These are phyloP conservation scores for Yponomeuta malinellus DNA, from an alignment of 2,888 invertebrate species.

Conservation along the genomic window DNA sequence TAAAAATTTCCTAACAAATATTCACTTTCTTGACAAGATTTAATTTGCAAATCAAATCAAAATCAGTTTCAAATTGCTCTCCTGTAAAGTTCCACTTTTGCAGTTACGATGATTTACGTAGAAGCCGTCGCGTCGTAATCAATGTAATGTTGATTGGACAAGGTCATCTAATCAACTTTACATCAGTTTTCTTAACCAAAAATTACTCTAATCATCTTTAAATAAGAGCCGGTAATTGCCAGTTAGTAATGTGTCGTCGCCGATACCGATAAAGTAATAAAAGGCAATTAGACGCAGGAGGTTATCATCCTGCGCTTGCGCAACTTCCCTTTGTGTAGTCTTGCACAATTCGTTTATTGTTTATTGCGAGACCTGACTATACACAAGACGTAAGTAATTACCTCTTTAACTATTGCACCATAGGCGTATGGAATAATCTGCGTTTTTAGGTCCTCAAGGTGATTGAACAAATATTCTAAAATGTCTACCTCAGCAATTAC, in stretches of 20 bases:
- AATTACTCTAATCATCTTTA: background rate
- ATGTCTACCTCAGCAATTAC: too few species aligned
- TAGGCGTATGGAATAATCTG: background rate
- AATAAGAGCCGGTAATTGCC: background rate
- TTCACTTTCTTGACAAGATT: too few species aligned
- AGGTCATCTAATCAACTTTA: too few species aligned
- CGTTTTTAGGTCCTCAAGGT: too few species aligned
- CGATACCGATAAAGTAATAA: background rate
- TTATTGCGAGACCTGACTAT: background rate
- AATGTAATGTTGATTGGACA: too few species aligned
- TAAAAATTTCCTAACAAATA: too few species aligned
- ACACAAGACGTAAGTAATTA: background rate
- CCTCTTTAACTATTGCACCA: background rate
- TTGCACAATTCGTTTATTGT: slow-evolving; percentile 4
- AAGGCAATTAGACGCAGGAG: background rate
- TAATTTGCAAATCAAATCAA: too few species aligned
- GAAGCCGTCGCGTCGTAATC: too few species aligned
- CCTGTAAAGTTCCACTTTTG: too few species aligned
- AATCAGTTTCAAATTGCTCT: too few species aligned
- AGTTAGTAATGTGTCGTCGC: background rate
- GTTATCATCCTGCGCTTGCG: slow-evolving; percentile 4
- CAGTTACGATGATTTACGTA: too few species aligned
- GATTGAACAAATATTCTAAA: background rate
- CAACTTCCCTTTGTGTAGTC: slow-evolving; percentile 8
- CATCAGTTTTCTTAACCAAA: background rate